A percentile compares a stretch with the other conserved stretches of the same genome.
Evolutionary conservation across 2,113 vertebrate genomes (phyloP).

Genomic region (Sitta europaea): DNA sequence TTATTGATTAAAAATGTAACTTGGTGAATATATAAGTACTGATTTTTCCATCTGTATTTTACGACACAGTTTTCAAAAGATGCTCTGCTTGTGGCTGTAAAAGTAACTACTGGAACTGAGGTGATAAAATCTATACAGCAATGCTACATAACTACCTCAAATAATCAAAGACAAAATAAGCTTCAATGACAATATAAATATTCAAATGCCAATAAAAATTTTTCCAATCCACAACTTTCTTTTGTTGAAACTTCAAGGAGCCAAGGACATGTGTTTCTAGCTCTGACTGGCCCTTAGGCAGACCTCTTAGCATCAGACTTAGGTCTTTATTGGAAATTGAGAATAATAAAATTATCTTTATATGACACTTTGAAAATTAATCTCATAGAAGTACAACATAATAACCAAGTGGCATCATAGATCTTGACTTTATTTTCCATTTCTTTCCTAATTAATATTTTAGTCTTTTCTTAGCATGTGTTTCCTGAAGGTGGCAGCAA

Average conservation of each 20-base stretch:
- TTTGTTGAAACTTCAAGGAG: not conserved
- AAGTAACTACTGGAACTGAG: not conserved
- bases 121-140: not conserved
- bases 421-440: not conserved
- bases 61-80: not conserved
- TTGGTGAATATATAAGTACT: not conserved
- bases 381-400: not conserved
- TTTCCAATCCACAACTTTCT: not conserved
- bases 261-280: not conserved
- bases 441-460: not conserved
- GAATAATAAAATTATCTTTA: not conserved
- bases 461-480: not conserved
- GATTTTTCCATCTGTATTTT: conserved; percentile 16
- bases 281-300: not conserved
- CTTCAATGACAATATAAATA: not conserved
- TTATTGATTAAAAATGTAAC: conserved; percentile 4
- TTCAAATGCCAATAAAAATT: not conserved
- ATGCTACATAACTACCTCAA: not conserved
- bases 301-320: not conserved
- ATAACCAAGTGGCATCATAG: not conserved
- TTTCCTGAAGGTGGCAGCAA: conserved; percentile 58
- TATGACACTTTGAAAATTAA: not conserved
- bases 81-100: not conserved
- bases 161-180: not conserved
- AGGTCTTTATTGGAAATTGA: not conserved